A percentile compares a stretch with the other conserved stretches of the same genome.
Evolutionary conservation across 2,797 vertebrate genomes (phyloP).

Genomic region (Aeoliscus strigatus): DNA sequence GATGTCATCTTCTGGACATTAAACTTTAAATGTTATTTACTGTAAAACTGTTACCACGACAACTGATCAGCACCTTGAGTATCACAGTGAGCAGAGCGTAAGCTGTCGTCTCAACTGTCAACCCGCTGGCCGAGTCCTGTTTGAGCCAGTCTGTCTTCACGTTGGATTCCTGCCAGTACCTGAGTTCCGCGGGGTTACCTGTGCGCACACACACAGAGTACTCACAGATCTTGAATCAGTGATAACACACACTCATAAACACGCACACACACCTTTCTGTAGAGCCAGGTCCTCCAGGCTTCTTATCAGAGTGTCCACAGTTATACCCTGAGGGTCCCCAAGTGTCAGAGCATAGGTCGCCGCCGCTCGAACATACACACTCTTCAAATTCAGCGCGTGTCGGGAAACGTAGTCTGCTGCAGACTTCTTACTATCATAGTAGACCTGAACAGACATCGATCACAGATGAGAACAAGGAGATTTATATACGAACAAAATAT

Average conservation of each 20-base stretch:
- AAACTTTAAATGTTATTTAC: no score
- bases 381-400: slow-evolving; percentile 64
- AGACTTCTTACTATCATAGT: slow-evolving; percentile 60
- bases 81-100: slow-evolving; percentile 81
- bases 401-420: slow-evolving; percentile 74
- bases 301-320: slow-evolving; percentile 18
- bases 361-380: slow-evolving; percentile 81
- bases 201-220: slow-evolving; percentile 16
- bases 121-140: slow-evolving; percentile 69
- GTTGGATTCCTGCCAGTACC: slow-evolving; percentile 82
- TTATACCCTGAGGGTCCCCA: slow-evolving; percentile 46
- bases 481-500: no score
- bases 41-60: no score
- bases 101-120: slow-evolving; percentile 84
- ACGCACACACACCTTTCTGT: slow-evolving; percentile 57
- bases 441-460: slow-evolving; percentile 61
- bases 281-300: slow-evolving; percentile 72
- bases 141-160: slow-evolving; percentile 36
- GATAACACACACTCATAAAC: slow-evolving; percentile 6
- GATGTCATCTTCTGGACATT: no score
- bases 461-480: neutral
- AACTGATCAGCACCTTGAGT: slow-evolving; percentile 51
- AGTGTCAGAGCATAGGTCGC: slow-evolving; percentile 79
- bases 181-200: slow-evolving; percentile 74
- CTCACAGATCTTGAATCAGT: no score